Evolutionary conservation across 2,888 invertebrate genomes (phyloP), one percentile per base, ranked within the genome.

Genomic region (Amphipyra berbera): DNA sequence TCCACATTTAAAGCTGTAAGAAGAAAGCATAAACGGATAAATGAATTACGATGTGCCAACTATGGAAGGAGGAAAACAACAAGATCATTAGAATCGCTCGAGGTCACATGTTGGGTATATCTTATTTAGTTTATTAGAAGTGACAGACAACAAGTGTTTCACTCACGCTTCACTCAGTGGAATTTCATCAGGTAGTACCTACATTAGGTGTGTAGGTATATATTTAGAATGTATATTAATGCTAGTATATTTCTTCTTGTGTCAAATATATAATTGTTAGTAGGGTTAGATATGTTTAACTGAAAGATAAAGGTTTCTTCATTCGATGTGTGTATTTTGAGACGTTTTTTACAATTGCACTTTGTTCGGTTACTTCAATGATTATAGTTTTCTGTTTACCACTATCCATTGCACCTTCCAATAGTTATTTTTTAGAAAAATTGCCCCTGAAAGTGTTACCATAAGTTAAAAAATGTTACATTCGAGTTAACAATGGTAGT

Each of bases 401-500:
- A 7, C 30, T 21, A 21, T 21, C 21, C 3, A 2, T 21, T 21
- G 21, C 21, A 21, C 21, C 21, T 21, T 30, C 30, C 0, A 30
- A 2, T 4, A 30, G 6, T 7, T 4, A 0, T 7, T 30, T 30
- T 30, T 6, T 30, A 1, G 6, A 30, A 30, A 30, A 1, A 30
- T 4, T 30, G 6, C 7, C 6, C 6, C 7, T 30, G 1, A 30
- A 4, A 7, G 1, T 7, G 30, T 30, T 6, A 30, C 37, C 3
- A 37, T n/a, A n/a, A n/a, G n/a, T n/a, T n/a, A n/a, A n/a, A n/a
- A n/a, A n/a, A 37, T 10, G 12, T 37, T 37, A 33, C 14, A 14
- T 15, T 49, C 50, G 69, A 65, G 54, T 63, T 58, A 27, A 61
- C 65, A 64, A 57, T 67, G 33, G 73, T 76, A 76, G 15, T 48